Conservation (phyloP, 2,113 vertebrate genomes). For the Tachycineta bicolor region DNA sequence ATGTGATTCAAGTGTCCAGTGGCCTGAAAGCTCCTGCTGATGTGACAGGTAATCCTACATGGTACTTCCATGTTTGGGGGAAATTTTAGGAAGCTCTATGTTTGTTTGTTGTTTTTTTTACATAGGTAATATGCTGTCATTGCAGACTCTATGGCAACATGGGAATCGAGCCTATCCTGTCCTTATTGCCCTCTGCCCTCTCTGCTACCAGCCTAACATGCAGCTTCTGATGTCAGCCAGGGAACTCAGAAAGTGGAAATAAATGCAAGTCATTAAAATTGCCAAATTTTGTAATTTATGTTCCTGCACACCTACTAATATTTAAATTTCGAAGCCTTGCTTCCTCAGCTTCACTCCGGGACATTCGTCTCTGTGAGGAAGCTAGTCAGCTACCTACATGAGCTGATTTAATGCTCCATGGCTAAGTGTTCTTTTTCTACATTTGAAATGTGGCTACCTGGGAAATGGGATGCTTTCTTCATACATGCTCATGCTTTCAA, state of each 20-base stretch:
- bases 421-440: background rate
- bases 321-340: slow-evolving; percentile 2
- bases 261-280: background rate
- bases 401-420: background rate
- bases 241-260: background rate
- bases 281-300: background rate
- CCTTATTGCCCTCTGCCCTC: background rate
- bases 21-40: background rate
- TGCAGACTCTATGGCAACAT: background rate
- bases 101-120: background rate
- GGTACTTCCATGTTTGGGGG: background rate
- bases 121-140: background rate
- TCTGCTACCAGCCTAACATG: background rate
- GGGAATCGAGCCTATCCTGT: background rate
- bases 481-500: background rate
- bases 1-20: background rate
- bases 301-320: background rate
- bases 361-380: slow-evolving; percentile 1
- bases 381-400: background rate
- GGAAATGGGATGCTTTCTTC: background rate
- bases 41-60: background rate
- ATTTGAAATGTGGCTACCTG: slow-evolving; percentile 1
- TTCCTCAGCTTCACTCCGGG: background rate
- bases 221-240: background rate
- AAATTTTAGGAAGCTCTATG: background rate